Base-by-base conservation (phyloP, 2,888 invertebrate genomes). In the Oxytorus armatus region DNA sequence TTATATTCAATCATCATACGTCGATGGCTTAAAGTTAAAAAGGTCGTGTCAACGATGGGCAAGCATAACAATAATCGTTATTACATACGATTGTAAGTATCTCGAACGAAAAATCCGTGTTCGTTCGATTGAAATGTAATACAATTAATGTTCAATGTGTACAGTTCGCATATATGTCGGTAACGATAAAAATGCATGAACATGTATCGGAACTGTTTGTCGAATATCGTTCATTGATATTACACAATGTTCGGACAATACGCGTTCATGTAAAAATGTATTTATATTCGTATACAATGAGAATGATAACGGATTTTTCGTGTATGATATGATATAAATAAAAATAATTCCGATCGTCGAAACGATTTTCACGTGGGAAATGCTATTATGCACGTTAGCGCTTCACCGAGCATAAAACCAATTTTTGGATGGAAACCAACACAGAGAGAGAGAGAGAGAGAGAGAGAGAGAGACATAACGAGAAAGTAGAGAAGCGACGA, bases 391-490 rank as follows among this genome's bases (percentile, higher is more conserved):
- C 83, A 83, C 80, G 85, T 88, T 87, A 86, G 82, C 84, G 87
- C 86, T 88, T 87, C 85, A 86, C 88, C 87, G 83, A 88, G 88
- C 88, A 84, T 85, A 84, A 88, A 88, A 87, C 86, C 86, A 88
- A 88, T 88, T 88, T 88, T 87, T 86, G 82, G 85, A 85, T 39
- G 16, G 66, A 44, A 66, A 1, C 25, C 51, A 42, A 65, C 42
- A 69, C 7, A 44, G 21, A 36, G 59, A 65, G 57, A 55, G 49
- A 1, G 23, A 49, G 47, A 59, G 42, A 53, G 18, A 36, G 42
- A 51, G 36, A 44, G 44, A 72, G 7, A 11, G 59, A 69, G 42
- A n/a, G 36, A 51, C 21, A 39, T 21, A 39, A 61, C 33, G 55
- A 44, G 14, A 49, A 53, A 47, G 47, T 11, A 18, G 29, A 29